Evolutionary conservation across 2,797 vertebrate genomes (phyloP).

Genomic region (Halcyon badia): DNA sequence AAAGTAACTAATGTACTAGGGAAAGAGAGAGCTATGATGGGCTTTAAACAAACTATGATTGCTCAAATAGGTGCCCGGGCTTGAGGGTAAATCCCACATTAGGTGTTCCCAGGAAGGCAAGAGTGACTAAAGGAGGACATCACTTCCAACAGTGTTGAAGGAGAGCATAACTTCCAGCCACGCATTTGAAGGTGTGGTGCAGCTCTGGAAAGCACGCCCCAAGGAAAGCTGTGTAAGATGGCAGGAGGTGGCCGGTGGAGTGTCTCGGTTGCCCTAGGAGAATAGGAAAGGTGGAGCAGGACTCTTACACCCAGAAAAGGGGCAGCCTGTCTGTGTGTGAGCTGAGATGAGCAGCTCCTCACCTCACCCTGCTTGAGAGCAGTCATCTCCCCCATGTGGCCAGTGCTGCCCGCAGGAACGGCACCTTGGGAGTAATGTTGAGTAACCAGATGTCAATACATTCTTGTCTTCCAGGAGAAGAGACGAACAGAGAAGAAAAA

Average conservation of each 20-base stretch:
- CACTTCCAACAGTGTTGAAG: fast-evolving
- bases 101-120: neutral
- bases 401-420: neutral
- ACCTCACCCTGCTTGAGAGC: neutral
- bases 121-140: neutral
- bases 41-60: neutral
- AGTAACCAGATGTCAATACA: neutral
- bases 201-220: neutral
- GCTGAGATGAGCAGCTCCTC: neutral
- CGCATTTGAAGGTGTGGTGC: no score
- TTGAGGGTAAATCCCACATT: neutral
- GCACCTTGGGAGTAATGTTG: neutral
- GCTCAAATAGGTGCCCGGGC: neutral
- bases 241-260: neutral
- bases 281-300: neutral
- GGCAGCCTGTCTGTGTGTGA: neutral
- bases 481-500: neutral
- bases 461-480: neutral
- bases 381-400: neutral
- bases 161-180: neutral
- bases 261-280: neutral
- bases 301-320: neutral
- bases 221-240: neutral
- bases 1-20: neutral
- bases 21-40: neutral